Evolutionary conservation across 2,113 vertebrate species (phyloP).

Genomic region (Lota lota): DNA sequence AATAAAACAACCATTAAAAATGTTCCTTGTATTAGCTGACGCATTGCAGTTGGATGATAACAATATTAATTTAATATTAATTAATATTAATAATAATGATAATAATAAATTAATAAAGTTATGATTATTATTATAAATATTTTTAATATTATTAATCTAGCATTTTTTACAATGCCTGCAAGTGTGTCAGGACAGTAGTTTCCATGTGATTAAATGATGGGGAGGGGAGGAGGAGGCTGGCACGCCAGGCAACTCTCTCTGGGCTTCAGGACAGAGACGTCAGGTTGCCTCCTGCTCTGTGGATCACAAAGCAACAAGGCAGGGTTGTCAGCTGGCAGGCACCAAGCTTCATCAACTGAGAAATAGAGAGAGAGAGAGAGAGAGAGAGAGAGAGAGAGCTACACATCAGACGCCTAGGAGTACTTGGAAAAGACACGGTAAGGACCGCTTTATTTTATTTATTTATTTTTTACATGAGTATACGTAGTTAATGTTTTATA

Average conservation of each 20-base stretch:
- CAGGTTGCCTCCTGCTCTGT: constrained; percentile 53
- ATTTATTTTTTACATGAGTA: constrained; percentile 3
- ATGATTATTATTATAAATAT: background rate
- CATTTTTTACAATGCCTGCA: background rate
- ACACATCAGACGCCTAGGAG: constrained; percentile 31
- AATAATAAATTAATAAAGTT: no score
- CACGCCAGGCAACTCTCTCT: constrained; percentile 53
- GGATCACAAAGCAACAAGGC: constrained; percentile 51
- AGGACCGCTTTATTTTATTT: constrained; percentile 34
- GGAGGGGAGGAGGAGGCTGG: constrained; percentile 68
- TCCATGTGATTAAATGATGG: constrained; percentile 62
- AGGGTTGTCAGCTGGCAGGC: constrained; percentile 24
- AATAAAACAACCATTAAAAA: no score
- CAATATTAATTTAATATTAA: no score
- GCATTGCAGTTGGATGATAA: no score
- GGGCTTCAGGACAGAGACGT: constrained; percentile 65
- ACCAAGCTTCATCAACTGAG: constrained; percentile 19
- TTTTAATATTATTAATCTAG: background rate
- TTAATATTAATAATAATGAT: no score
- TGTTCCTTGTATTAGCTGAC: no score
- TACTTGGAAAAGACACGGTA: constrained; percentile 36
- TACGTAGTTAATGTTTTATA: no score
- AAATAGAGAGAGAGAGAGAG: constrained; percentile 32
- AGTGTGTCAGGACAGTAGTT: constrained; percentile 35
- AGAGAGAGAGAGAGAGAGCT: constrained; percentile 38